phyloP scores from a whole-genome alignment of 2,113 vertebrate genomes.

The Copsychus sechellarum region DNA sequence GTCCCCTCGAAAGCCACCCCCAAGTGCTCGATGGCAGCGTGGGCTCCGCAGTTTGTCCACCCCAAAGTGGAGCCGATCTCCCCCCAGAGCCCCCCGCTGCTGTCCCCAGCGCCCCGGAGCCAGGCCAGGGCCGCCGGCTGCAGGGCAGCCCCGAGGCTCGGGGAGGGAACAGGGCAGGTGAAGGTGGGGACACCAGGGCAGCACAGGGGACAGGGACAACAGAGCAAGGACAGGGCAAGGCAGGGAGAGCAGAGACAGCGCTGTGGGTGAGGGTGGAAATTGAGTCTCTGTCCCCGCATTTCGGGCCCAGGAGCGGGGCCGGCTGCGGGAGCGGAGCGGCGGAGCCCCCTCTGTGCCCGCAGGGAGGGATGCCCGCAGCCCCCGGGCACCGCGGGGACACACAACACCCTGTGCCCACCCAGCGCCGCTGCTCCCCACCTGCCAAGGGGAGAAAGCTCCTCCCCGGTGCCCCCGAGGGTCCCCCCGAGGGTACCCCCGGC shows the following conservation, averaged over 20 bases:
- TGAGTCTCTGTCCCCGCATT: background rate
- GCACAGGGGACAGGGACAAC: background rate
- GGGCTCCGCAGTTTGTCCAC: background rate
- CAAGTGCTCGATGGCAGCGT: accelerated
- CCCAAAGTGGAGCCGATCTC: background rate
- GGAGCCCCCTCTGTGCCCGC: background rate
- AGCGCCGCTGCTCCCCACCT: background rate
- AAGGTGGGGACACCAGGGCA: background rate
- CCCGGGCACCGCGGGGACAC: background rate
- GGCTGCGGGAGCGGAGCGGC: background rate
- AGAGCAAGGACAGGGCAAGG: background rate
- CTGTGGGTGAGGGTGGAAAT: accelerated
- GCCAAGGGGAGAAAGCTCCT: background rate
- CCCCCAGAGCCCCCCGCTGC: accelerated
- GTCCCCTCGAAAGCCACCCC: background rate
- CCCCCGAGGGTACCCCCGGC: background rate
- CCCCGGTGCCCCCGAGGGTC: background rate
- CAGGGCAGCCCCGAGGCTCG: too few relatives aligned
- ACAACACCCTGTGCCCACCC: background rate
- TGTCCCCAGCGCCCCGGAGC: background rate
- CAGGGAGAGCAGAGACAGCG: background rate
- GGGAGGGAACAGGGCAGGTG: background rate
- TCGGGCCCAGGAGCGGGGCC: background rate
- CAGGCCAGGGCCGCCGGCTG: accelerated
- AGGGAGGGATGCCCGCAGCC: background rate